Conservation (phyloP, 1,140 invertebrate genomes). For the Acyrthosiphon pisum region DNA sequence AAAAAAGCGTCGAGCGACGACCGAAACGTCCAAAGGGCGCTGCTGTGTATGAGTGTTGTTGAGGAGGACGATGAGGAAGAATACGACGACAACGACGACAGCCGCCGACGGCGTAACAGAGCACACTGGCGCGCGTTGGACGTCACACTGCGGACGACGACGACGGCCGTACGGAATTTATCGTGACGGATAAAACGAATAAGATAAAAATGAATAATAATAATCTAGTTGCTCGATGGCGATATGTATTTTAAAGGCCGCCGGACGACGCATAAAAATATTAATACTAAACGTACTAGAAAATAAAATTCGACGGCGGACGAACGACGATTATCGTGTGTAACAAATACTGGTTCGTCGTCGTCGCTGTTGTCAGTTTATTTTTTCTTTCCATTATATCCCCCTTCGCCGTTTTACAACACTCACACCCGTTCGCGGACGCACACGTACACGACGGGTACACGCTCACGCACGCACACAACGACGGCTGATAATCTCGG, state of each 20-base stretch:
- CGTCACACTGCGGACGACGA: not conserved
- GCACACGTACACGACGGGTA: not conserved
- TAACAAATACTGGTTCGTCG: not conserved
- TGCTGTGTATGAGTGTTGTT: not conserved
- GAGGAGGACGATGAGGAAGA: not conserved
- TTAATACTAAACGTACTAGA: not conserved
- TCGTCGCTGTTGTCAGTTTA: not conserved
- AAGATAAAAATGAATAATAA: constrained; percentile 2
- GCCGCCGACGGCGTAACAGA: not conserved
- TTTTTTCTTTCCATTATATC: not conserved
- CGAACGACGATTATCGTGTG: not conserved
- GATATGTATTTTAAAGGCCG: not conserved
- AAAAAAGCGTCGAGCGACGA: not conserved
- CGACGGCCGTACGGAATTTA: not conserved
- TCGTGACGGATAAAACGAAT: not conserved
- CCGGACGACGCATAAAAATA: not conserved
- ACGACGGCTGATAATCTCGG: not conserved
- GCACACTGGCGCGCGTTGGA: not conserved
- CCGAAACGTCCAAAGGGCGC: not conserved
- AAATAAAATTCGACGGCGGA: not conserved
- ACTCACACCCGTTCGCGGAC: not conserved
- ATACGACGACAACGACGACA: not conserved
- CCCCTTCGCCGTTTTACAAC: not conserved
- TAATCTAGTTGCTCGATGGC: not conserved
- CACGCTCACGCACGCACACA: not conserved